A percentile compares a stretch with the other conserved stretches of the same genome.
phyloP scores from a whole-genome alignment of 2,888 invertebrate genomes.

The Lasioglossum marginatum region DNA sequence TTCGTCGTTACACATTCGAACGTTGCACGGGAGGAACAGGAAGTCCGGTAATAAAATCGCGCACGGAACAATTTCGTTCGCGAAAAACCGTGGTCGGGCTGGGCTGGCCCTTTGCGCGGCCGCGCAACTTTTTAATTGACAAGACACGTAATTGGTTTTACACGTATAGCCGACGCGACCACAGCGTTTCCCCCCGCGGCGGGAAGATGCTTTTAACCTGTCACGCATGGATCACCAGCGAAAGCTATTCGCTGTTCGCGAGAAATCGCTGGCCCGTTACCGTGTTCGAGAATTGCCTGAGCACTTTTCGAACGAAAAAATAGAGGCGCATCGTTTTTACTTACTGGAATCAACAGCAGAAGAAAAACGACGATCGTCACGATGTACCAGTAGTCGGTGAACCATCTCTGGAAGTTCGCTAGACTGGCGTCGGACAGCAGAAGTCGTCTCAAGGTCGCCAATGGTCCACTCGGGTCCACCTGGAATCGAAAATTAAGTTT shows the following conservation, averaged over 20 bases:
- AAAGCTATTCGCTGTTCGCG: slow-evolving; percentile 7
- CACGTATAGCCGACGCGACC: slow-evolving; percentile 27
- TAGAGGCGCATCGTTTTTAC: slow-evolving; percentile 78
- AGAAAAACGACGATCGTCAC: slow-evolving; percentile 90
- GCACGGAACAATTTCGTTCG: slow-evolving; percentile 13
- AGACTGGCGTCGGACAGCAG: slow-evolving; percentile 94
- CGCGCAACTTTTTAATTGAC: slow-evolving; percentile 47
- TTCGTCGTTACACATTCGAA: slow-evolving; percentile 16
- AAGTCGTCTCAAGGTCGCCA: slow-evolving; percentile 93
- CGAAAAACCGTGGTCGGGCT: background rate
- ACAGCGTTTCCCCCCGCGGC: background rate
- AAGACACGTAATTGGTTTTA: slow-evolving; percentile 46
- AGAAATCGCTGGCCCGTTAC: background rate
- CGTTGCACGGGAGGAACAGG: background rate
- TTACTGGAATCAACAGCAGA: slow-evolving; percentile 91
- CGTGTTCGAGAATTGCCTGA: background rate
- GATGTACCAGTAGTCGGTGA: slow-evolving; percentile 95
- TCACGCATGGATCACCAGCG: slow-evolving; percentile 12
- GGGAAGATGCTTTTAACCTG: slow-evolving; percentile 24
- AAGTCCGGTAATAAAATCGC: slow-evolving; percentile 32
- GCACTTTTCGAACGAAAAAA: background rate
- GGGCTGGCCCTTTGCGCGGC: slow-evolving; percentile 4
- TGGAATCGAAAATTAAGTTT: slow-evolving; percentile 60
- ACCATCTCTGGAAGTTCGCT: slow-evolving; percentile 93
- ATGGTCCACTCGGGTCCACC: slow-evolving; percentile 94